phyloP scores from a whole-genome alignment of 2,113 vertebrate genomes.

The Sylvilagus bachmani region DNA sequence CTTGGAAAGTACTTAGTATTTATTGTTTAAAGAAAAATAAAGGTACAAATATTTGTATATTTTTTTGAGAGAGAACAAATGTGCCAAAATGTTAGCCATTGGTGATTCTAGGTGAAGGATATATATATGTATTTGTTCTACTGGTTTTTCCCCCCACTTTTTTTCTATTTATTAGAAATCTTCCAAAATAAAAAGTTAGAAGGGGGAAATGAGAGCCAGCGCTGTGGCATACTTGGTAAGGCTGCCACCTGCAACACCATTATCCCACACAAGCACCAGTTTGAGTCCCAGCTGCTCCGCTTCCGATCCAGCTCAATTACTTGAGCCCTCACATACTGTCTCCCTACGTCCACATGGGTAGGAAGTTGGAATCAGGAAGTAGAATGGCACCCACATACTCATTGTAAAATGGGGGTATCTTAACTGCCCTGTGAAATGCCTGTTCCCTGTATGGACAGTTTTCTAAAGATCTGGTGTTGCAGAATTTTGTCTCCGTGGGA shows the following conservation, averaged over 20 bases:
- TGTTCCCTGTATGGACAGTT: background rate
- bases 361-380: too few relatives aligned
- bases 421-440: too few relatives aligned
- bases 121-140: background rate
- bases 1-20: background rate
- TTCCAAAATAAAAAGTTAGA: constrained; percentile 29
- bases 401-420: too few relatives aligned
- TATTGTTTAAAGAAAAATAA: constrained; percentile 51
- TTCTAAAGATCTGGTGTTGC: background rate
- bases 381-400: too few relatives aligned
- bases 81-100: background rate
- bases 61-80: background rate
- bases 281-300: too few relatives aligned
- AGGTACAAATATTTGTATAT: background rate
- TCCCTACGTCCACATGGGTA: too few relatives aligned
- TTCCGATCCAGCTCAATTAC: too few relatives aligned
- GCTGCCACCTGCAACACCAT: too few relatives aligned
- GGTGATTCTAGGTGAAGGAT: background rate
- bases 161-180: constrained; percentile 42
- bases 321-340: too few relatives aligned
- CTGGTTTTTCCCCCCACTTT: background rate
- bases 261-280: too few relatives aligned
- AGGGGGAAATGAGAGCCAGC: background rate
- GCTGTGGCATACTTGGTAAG: too few relatives aligned
- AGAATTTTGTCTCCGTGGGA: background rate